Evolutionary conservation across 2,797 vertebrate species (phyloP), one percentile per base, ranked within the genome.

Genomic region (Sphenopsis melanotis): DNA sequence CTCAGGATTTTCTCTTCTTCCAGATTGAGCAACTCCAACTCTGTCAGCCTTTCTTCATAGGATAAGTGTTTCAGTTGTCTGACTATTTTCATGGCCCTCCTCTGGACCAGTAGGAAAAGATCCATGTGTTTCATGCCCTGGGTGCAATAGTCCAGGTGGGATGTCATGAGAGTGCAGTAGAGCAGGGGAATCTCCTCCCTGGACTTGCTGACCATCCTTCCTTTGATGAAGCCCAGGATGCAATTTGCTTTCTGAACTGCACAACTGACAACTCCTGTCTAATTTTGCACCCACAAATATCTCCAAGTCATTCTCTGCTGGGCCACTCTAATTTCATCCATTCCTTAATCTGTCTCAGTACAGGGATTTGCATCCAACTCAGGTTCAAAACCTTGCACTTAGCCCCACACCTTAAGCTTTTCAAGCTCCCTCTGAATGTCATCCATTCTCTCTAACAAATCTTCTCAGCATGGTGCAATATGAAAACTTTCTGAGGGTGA

Each of bases 331-430:
- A 56, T 19, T 55, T 37, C 7, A 13, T 34, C 66, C 13, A 22
- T 71, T 56, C 16, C 14, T 66, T 32, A 37, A 4, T 24, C 20
- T 56, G 37, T 60, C 60, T 7, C 32, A 14, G 22, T 30, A 32
- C 5, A 5, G 8, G 11, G 27, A 26, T 4, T 34, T 61, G 20
- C 30, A 24, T 6, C 5, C 19, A 7, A 2, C 6, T 12, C 15
- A 41, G 10, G 8, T 2, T 4, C 20, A 60, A 47, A 39, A 18
- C 49, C 4, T 72, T 27, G 8, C 3, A 17, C 34, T 69, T 78
- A 34, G 15, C 15, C 16, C 17, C 26, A 27, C 0, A 15, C 5
- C 3, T 52, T 6, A 30, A 52, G 10, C 2, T 23, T 64, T 81
- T 20, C 21, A 23, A 74, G 12, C 7, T 36, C 61, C 26, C 30